Evolutionary conservation across 1,140 invertebrate species (phyloP), one percentile per base, ranked within the genome.

Genomic region (Micrasema minimum): DNA sequence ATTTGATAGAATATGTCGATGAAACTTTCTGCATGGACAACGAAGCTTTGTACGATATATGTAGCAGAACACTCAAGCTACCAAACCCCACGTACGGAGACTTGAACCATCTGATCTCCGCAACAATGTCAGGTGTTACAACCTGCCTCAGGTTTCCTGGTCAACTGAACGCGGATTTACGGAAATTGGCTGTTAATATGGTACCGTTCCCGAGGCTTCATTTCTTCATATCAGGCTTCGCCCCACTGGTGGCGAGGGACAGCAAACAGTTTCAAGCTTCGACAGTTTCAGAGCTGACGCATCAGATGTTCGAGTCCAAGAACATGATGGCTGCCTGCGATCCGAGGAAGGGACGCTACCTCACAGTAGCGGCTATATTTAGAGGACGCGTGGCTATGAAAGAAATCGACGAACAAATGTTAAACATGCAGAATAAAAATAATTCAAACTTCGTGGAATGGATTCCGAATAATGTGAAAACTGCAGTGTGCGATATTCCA

Each of bases 131-230:
- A 31, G 93, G 92, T 1, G 90, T 93, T 1, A 93, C 91, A 37
- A 90, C 88, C 10, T 94, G 92, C 74, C 86, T 83, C 77, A 79
- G 93, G 70, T 92, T 92, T 83, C 92, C 92, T 3, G 91, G 91
- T 72, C 91, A 93, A 77, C 77, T 92, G 66, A 92, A 92, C 77
- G 93, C 95, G 57, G 96, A 98, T 86, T 83, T 98, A 23, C 87
- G 96, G 62, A 99, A 98, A 87, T 81, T 99, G 62, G 96, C 96
- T 46, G 96, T 97, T 16, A 97, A 97, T 85, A 97, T 97, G 95
- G 96, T 89, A 83, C 87, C 53, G 92, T 96, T 93, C 84, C 91
- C 95, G 38, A 89, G 93, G 74, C 87, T 87, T 1, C 90, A 91
- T 78, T 91, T 91, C 81, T 90, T 90, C 77, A 89, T 90, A 81